Evolutionary conservation across 2,797 vertebrate genomes (phyloP), one percentile per base, ranked within the genome.

Genomic region (Malacoraja senta): DNA sequence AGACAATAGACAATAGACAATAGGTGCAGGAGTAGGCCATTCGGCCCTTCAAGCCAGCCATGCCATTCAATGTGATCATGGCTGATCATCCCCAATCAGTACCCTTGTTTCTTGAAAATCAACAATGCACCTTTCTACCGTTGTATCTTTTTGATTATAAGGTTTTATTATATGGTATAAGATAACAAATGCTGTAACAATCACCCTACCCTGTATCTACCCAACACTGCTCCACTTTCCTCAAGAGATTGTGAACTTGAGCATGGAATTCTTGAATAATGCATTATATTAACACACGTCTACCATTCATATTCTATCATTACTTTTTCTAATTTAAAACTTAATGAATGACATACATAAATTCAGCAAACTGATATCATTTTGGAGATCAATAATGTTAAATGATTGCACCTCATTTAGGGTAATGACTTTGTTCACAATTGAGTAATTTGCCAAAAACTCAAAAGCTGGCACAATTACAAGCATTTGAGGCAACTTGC

Each of bases 301-400:
- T 91, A 65, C 38, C 21, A 92, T 76, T 10, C 61, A 88, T 76
- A 53, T 76, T 74, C 58, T 24, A 26, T 15, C 53, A 92, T 92
- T 76, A 26, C 90, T 92, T 92, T 92, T 92, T 76, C 35, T 92
- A 74, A 92, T 92, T 76, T 74, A 76, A 92, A 92, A 76, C 35
- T 92, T 92, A 92, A 91, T 91, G 90, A 65, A 92, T 38, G 71
- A 76, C 90, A 44, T 76, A 76, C 90, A 92, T 74, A 92, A 92
- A 92, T 76, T 76, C 71, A 68, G 63, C 84, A 92, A 92, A 53
- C 24, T 76, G 38, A 92, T 74, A 92, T 92, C 38, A 92, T 76
- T 91, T 92, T 58, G 72, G 19, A 92, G 44, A 92, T 92, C 90
- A 92, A 76, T 92, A 76, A 92, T 53, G 71, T 24, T 53, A 92